Conservation (phyloP, 30 jellyfish, hydroid and myxozoan genomes). For the Kudoa iwatai region DNA sequence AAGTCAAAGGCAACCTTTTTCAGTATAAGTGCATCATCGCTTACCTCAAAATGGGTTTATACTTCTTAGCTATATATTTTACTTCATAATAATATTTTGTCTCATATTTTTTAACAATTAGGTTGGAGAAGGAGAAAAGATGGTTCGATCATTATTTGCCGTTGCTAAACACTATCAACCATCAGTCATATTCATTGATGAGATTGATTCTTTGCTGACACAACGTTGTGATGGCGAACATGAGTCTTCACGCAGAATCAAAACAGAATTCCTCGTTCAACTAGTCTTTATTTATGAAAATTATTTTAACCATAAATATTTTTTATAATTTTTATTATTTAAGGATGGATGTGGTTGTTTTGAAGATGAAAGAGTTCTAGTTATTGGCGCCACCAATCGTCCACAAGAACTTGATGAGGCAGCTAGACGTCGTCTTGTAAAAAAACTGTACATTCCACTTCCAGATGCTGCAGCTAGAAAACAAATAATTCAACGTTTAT, state of each 20-base stretch:
- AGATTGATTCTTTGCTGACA: slow-evolving; percentile 63
- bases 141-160: slow-evolving; percentile 80
- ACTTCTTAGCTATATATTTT: background rate
- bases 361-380: slow-evolving; percentile 40
- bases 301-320: too few relatives aligned
- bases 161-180: slow-evolving; percentile 76
- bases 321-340: too few relatives aligned
- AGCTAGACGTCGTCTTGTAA: slow-evolving; percentile 52
- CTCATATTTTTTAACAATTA: background rate
- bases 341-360: slow-evolving; percentile 67
- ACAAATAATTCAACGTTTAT: slow-evolving; percentile 23
- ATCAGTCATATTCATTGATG: slow-evolving; percentile 77
- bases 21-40: slow-evolving; percentile 75
- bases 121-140: slow-evolving; percentile 96
- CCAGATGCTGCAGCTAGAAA: slow-evolving; percentile 37
- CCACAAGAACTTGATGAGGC: slow-evolving; percentile 90
- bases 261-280: slow-evolving; percentile 80
- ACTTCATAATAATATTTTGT: background rate
- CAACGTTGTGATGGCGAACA: slow-evolving; percentile 90
- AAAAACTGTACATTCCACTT: slow-evolving; percentile 31
- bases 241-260: slow-evolving; percentile 69
- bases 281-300: too few relatives aligned
- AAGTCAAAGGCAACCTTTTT: slow-evolving; percentile 77
- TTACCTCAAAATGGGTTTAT: slow-evolving; percentile 76
- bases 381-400: slow-evolving; percentile 83